phyloP scores from a whole-genome alignment of 1,140 invertebrate genomes.

The Trichonephila clavata region DNA sequence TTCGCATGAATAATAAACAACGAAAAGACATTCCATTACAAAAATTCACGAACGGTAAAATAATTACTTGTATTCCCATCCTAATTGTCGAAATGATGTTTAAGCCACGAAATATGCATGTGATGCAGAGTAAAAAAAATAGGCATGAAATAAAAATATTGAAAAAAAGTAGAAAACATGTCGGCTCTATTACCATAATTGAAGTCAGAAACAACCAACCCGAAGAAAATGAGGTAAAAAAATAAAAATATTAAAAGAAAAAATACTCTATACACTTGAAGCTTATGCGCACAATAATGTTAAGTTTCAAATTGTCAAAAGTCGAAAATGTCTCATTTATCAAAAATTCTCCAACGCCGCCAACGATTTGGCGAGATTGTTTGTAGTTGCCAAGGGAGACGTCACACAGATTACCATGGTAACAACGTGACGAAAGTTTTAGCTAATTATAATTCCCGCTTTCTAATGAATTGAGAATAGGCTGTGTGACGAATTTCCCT shows the following conservation, averaged over 20 bases:
- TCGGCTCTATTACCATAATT: conserved; percentile 46
- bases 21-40: not conserved
- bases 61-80: not conserved
- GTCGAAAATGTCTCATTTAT: conserved; percentile 66
- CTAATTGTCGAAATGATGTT: not conserved
- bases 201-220: not conserved
- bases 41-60: not conserved
- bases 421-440: conserved; percentile 64
- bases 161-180: not conserved
- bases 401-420: conserved; percentile 38
- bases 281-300: not conserved
- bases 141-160: not conserved
- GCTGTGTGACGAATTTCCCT: conserved; percentile 50
- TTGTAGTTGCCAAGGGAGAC: conserved; percentile 58
- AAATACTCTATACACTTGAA: not conserved
- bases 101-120: not conserved
- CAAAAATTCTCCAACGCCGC: conserved; percentile 36
- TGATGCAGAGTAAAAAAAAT: not conserved
- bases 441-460: conserved; percentile 59
- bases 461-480: conserved; percentile 50
- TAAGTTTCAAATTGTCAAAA: conserved; percentile 68
- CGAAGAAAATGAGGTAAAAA: not conserved
- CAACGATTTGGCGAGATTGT: conserved; percentile 44
- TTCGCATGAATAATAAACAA: not conserved
- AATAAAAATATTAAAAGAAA: not conserved